These are phyloP conservation scores for Physocephala rufipes DNA, from an alignment of 2,888 invertebrate species.

Conservation along the genomic window DNA sequence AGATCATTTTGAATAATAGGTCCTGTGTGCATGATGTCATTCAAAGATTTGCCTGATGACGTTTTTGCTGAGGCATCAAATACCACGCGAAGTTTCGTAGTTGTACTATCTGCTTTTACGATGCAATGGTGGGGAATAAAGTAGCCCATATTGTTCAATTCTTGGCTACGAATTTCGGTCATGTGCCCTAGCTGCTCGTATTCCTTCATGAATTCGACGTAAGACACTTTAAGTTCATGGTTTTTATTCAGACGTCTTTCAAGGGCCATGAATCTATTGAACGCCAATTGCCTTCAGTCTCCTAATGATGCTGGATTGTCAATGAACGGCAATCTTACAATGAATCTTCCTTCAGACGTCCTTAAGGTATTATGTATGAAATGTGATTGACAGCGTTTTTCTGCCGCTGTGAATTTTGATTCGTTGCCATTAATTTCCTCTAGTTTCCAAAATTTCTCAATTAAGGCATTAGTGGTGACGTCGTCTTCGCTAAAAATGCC, in stretches of 20 bases:
- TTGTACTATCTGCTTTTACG: not conserved
- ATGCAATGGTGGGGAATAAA: conserved; percentile 12
- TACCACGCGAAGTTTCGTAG: not conserved
- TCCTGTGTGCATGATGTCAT: conserved; percentile 2
- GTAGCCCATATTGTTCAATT: not conserved
- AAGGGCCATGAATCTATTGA: not conserved
- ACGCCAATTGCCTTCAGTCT: not conserved
- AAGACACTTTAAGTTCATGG: not conserved
- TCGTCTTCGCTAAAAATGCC: no score
- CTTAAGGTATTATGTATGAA: no score
- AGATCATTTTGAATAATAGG: conserved; percentile 11
- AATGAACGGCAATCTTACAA: not conserved
- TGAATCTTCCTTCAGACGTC: not conserved
- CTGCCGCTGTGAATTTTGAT: no score
- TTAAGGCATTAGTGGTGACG: no score
- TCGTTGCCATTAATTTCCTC: no score
- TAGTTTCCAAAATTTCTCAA: no score
- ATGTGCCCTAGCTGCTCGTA: not conserved
- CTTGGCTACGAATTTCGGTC: not conserved
- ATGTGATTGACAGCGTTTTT: no score
- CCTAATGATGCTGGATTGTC: not conserved
- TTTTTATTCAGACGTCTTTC: not conserved
- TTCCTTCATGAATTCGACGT: not conserved
- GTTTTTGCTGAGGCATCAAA: conserved; percentile 9
- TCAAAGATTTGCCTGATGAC: not conserved